Evolutionary conservation across 2,888 invertebrate species (phyloP).

Genomic region (Oligia latruncula): DNA sequence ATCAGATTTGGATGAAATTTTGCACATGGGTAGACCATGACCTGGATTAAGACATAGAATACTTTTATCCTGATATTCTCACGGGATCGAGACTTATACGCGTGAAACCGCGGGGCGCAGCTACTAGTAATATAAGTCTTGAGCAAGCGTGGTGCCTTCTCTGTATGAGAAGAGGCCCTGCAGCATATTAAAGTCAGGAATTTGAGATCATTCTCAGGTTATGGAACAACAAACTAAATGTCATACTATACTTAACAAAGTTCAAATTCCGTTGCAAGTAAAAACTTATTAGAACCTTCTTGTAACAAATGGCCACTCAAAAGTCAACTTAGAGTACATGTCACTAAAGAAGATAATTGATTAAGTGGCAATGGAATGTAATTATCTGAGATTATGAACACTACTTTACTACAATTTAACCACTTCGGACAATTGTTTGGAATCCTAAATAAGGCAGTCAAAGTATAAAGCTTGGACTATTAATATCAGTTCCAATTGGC

Average conservation of each 20-base stretch:
- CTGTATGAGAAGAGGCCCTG: background rate
- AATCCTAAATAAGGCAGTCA: background rate
- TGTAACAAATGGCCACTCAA: background rate
- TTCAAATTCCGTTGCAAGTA: background rate
- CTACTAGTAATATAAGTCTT: no score
- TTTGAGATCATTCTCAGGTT: background rate
- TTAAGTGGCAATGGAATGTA: background rate
- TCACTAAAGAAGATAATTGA: background rate
- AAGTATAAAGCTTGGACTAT: background rate
- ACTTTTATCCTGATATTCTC: no score
- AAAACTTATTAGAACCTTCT: background rate
- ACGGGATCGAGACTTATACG: no score
- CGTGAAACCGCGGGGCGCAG: no score
- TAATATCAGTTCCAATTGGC: conserved; percentile 40
- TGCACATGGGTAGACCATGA: no score
- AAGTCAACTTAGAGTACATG: background rate
- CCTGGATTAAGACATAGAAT: no score
- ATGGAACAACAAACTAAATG: background rate
- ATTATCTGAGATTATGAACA: background rate
- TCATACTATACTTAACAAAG: background rate
- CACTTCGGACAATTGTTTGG: background rate
- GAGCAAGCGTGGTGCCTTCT: no score
- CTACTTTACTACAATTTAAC: background rate
- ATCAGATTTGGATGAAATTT: no score
- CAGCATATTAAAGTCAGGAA: background rate